Percentiles rank a stretch among this genome's conserved stretches.
Conservation (phyloP, 1,140 invertebrate species). For the Agrypnia vestita region DNA sequence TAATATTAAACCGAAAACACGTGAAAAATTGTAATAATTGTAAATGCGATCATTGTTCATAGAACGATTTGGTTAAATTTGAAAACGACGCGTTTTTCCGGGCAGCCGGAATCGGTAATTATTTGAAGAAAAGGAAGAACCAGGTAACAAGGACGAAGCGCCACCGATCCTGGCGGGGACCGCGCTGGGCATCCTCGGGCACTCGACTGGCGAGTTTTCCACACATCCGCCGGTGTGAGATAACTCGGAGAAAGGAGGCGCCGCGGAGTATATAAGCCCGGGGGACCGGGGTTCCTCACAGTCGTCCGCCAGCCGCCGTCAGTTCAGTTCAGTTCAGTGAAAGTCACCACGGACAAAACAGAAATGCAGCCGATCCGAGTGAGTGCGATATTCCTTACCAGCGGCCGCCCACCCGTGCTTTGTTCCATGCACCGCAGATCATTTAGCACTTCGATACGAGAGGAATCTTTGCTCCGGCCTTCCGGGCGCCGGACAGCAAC, state of each 20-base stretch:
- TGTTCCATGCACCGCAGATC: too few relatives aligned
- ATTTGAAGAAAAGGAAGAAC: too few relatives aligned
- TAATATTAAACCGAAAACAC: too few relatives aligned
- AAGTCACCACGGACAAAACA: not conserved
- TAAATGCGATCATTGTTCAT: too few relatives aligned
- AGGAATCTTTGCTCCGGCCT: too few relatives aligned
- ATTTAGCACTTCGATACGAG: too few relatives aligned
- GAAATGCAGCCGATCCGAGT: constrained; percentile 29
- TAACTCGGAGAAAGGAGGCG: constrained; percentile 6
- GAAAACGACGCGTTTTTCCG: not conserved
- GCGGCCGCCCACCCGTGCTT: too few relatives aligned
- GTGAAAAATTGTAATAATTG: too few relatives aligned
- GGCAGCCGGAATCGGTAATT: too few relatives aligned
- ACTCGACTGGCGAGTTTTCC: too few relatives aligned
- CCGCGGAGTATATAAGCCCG: constrained; percentile 6
- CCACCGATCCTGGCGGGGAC: not conserved
- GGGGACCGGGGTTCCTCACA: not conserved
- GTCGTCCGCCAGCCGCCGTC: constrained; percentile 2
- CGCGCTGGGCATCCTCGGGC: not conserved
- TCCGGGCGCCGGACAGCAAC: too few relatives aligned
- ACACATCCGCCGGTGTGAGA: not conserved
- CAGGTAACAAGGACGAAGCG: not conserved
- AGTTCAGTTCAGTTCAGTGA: constrained; percentile 23
- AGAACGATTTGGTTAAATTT: not conserved
- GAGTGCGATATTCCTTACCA: constrained; percentile 20